Conservation (phyloP, 2,113 vertebrate genomes). For the Odocoileus hemionus region DNA sequence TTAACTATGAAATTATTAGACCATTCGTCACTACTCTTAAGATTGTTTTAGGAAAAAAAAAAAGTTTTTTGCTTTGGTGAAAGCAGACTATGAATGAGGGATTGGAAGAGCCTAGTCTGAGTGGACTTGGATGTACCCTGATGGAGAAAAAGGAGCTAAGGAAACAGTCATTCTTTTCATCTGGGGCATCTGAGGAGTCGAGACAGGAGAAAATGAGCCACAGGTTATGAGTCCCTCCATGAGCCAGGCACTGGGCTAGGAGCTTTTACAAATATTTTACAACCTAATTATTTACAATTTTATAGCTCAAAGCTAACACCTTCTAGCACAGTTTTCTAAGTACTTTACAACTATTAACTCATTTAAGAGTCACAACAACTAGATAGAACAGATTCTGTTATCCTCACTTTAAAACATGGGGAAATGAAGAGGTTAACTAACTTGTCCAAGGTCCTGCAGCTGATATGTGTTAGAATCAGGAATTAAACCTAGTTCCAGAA, state of each 20-base stretch:
- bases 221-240: neutral
- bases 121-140: neutral
- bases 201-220: neutral
- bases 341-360: neutral
- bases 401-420: neutral
- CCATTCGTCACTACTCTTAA: neutral
- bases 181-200: neutral
- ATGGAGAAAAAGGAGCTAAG: neutral
- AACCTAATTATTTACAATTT: neutral
- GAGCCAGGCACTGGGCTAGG: neutral
- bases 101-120: neutral
- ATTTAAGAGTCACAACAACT: neutral
- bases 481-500: neutral
- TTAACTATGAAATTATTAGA: conserved; percentile 19
- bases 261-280: conserved; percentile 26
- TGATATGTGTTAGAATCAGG: neutral
- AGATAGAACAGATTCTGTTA: neutral
- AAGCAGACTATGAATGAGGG: neutral
- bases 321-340: neutral
- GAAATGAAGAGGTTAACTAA: neutral
- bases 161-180: neutral
- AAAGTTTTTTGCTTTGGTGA: neutral
- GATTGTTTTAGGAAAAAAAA: neutral
- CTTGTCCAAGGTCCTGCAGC: neutral
- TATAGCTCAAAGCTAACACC: conserved; percentile 18